These are phyloP conservation scores for Heterodera schachtii DNA, from an alignment of 1,140 invertebrate genomes.

Conservation along the genomic window DNA sequence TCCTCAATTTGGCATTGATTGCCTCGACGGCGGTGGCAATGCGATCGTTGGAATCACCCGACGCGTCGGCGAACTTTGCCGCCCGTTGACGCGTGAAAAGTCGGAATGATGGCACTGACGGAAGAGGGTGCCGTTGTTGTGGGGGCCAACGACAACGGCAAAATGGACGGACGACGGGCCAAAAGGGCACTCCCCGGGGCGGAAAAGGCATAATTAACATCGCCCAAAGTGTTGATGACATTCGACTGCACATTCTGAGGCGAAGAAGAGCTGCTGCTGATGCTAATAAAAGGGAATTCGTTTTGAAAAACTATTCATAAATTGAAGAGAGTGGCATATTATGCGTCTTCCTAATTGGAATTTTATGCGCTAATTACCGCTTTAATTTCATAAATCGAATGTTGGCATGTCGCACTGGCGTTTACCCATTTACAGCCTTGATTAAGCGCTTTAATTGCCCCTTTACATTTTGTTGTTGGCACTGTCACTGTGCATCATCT, in stretches of 20 bases:
- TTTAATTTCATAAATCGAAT: too few species aligned
- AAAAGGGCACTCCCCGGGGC: not conserved
- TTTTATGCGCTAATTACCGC: too few species aligned
- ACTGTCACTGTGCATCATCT: not conserved
- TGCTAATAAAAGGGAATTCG: too few species aligned
- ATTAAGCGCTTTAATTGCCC: too few species aligned
- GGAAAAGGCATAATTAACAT: not conserved
- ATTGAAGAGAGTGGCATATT: too few species aligned
- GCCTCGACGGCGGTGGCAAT: not conserved
- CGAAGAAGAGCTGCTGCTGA: too few species aligned
- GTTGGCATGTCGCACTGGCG: too few species aligned
- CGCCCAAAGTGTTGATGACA: not conserved
- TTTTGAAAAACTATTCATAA: too few species aligned
- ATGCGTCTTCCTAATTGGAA: too few species aligned
- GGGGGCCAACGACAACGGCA: not conserved
- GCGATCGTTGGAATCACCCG: not conserved
- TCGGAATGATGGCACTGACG: not conserved
- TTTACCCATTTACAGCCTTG: too few species aligned
- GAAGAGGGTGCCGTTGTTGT: not conserved
- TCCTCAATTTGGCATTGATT: not conserved
- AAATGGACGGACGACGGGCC: not conserved
- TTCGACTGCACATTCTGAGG: too few species aligned
- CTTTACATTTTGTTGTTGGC: not conserved
- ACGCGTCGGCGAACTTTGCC: slow-evolving; percentile 4
- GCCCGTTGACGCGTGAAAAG: not conserved